Evolutionary conservation across 2,888 invertebrate species (phyloP).

Genomic region (Chelonus formosanus): DNA sequence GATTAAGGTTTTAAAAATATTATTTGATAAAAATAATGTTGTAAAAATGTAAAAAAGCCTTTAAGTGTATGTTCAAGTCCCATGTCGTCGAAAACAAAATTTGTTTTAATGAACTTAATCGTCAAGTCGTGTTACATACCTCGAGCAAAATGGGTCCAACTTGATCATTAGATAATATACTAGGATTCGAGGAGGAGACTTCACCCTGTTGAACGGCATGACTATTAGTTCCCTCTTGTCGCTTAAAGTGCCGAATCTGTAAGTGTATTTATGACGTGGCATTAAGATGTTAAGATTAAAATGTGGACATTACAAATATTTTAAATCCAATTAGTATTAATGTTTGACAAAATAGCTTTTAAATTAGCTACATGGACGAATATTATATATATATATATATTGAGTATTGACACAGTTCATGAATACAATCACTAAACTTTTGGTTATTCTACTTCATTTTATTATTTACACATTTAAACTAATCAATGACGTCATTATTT

Average conservation of each 20-base stretch:
- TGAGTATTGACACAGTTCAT: too few relatives aligned
- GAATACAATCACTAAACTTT: background rate
- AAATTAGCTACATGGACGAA: background rate
- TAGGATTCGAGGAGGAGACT: conserved; percentile 91
- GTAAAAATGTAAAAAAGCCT: too few relatives aligned
- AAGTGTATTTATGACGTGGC: conserved; percentile 13
- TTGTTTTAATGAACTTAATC: background rate
- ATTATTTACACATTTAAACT: background rate
- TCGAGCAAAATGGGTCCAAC: conserved; percentile 78
- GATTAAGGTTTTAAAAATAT: too few relatives aligned
- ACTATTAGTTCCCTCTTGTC: conserved; percentile 66
- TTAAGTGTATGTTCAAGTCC: background rate
- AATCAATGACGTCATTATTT: conserved; percentile 4
- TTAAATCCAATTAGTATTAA: too few relatives aligned
- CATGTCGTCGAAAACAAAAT: background rate
- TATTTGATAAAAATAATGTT: too few relatives aligned
- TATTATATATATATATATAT: too few relatives aligned
- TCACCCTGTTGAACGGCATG: conserved; percentile 94
- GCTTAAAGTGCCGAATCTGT: conserved; percentile 78
- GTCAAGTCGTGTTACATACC: conserved; percentile 61
- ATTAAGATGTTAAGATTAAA: background rate
- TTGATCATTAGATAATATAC: conserved; percentile 75
- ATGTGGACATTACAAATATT: background rate
- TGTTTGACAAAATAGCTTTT: background rate
- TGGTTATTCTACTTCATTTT: background rate